Base-by-base conservation (phyloP, 2,888 invertebrate species). In the Stenodera caucasica region DNA sequence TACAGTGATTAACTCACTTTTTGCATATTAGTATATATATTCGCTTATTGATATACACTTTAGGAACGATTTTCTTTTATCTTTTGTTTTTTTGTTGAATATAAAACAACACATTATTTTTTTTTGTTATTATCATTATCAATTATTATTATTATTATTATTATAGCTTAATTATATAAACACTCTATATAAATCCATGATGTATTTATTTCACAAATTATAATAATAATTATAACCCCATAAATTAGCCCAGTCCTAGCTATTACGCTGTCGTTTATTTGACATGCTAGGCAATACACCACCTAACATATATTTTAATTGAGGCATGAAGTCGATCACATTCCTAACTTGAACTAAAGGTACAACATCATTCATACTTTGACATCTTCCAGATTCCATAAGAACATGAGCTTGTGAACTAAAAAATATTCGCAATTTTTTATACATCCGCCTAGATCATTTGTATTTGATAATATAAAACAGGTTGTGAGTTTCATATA, bases 271-370 rank as follows among this genome's bases (percentile, higher is more conserved):
- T 57, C 85, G 81, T 75, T 85, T 85, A 37, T 82, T 77, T 70
- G 78, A 77, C 60, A 75, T 79, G 64, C 79, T 77, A 64, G 78
- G 79, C 67, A 80, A 75, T 73, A 77, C 70, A 61, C 77, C 82
- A 9, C 84, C 83, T 81, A 92, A 85, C 90, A 93, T 92, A 83
- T 92, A 94, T 77, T 91, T 91, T 81, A 94, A 83, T 81, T 94
- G 94, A 30, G 91, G 90, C 92, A 92, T 92, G 80, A 86, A 92
- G 76, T 88, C 88, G 82, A 92, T 89, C 65, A 93, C 89, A 82
- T 90, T 91, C 65, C 90, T 87, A 70, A 93, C 90, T 82, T 90
- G 90, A 58, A 94, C 91, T 70, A 94, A 81, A 40, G 92, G 91
- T 78, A 91, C 82, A 75, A 89, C 81, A 75, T 92, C 92, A 76